Conservation (phyloP, 2,113 vertebrate species). For the Scomber colias region DNA sequence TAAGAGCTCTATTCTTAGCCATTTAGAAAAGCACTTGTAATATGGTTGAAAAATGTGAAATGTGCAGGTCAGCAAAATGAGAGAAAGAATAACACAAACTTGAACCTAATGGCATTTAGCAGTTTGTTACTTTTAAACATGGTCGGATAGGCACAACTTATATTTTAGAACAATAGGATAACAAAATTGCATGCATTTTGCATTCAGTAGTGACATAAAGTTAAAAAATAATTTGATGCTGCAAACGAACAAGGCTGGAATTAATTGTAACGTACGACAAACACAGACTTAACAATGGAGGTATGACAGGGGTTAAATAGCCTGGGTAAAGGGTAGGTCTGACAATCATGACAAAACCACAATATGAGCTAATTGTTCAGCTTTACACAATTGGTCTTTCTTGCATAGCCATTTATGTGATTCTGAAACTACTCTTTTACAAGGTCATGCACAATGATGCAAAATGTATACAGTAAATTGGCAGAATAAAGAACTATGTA, state of each 20-base stretch:
- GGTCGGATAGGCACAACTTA: neutral
- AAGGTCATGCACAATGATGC: neutral
- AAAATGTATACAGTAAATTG: neutral
- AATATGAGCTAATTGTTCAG: too few relatives aligned
- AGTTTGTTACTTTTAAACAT: conserved; percentile 4
- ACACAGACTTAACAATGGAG: neutral
- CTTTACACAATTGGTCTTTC: too few relatives aligned
- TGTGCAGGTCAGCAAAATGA: neutral
- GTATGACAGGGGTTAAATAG: neutral
- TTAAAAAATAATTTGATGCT: conserved; percentile 10
- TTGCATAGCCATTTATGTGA: neutral
- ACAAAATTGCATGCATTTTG: neutral
- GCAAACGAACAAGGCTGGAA: neutral
- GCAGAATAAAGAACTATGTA: too few relatives aligned
- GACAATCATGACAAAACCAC: neutral
- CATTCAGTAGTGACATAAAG: neutral
- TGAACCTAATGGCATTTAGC: neutral
- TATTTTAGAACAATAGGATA: conserved; percentile 10
- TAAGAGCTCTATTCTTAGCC: conserved; percentile 22
- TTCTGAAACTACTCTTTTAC: neutral
- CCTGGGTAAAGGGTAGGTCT: neutral
- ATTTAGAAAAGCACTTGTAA: conserved; percentile 26
- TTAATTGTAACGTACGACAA: neutral
- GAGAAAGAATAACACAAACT: too few relatives aligned
- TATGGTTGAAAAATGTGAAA: conserved; percentile 22